phyloP scores from a whole-genome alignment of 2,113 vertebrate genomes.

The Opisthocomus hoazin region DNA sequence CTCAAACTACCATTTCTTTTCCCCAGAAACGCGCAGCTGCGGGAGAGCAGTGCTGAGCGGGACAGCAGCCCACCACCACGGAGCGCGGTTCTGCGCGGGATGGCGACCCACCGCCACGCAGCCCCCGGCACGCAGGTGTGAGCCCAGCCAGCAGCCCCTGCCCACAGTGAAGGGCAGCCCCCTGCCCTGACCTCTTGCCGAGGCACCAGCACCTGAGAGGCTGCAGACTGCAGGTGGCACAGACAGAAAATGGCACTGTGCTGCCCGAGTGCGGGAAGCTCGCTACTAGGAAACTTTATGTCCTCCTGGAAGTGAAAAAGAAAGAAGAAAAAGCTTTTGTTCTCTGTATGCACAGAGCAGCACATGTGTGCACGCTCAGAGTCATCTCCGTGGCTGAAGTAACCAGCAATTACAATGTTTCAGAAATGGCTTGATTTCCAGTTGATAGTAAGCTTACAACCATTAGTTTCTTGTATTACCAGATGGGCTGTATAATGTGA shows the following conservation, averaged over 20 bases:
- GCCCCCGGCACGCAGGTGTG: too few relatives aligned
- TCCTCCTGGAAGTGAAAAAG: neutral
- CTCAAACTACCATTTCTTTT: neutral
- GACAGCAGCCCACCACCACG: too few relatives aligned
- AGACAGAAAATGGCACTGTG: neutral
- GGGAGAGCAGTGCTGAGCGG: rapidly evolving
- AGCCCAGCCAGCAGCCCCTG: neutral
- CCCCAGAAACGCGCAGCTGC: neutral
- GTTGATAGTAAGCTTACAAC: conserved; percentile 1
- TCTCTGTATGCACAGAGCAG: neutral
- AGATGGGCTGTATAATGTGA: conserved; percentile 14
- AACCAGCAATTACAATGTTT: neutral
- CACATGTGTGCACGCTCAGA: neutral
- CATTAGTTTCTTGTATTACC: neutral
- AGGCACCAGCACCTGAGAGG: neutral
- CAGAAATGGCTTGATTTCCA: neutral
- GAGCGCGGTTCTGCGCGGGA: too few relatives aligned
- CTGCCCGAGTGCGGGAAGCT: neutral
- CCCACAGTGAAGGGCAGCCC: neutral
- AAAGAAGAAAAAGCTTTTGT: neutral
- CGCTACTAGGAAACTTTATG: neutral
- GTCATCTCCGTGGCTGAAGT: neutral
- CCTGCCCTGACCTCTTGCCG: rapidly evolving
- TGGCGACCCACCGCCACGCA: too few relatives aligned
- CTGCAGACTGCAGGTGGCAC: neutral